Percentiles rank a stretch among this genome's conserved stretches.
phyloP scores from a whole-genome alignment of 2,113 vertebrate species.

The Clinocottus analis region DNA sequence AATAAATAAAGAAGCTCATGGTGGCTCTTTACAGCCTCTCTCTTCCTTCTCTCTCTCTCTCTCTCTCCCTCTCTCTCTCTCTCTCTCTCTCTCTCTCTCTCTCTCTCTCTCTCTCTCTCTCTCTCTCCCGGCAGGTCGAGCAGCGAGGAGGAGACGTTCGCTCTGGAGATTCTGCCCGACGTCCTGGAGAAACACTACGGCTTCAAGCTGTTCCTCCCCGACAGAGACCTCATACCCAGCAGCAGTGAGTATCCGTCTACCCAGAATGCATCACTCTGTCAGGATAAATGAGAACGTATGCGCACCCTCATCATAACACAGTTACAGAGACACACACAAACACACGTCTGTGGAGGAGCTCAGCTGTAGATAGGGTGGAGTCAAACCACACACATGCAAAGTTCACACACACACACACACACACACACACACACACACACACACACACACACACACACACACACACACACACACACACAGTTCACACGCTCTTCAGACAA shows the following conservation, averaged over 20 bases:
- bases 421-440: conserved; percentile 27
- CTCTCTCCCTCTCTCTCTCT: too few species aligned
- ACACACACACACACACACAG: not conserved
- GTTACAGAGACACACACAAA: conserved; percentile 25
- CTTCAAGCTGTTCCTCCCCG: conserved; percentile 97
- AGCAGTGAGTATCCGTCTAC: conserved; percentile 89
- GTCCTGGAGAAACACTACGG: conserved; percentile 99
- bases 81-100: too few species aligned
- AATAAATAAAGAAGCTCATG: too few species aligned
- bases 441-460: not conserved
- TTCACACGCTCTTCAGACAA: not conserved
- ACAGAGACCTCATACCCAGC: conserved; percentile 98
- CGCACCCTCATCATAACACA: conserved; percentile 47
- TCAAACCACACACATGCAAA: not conserved
- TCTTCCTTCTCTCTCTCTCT: too few species aligned
- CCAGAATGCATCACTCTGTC: conserved; percentile 63
- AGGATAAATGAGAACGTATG: conserved; percentile 56
- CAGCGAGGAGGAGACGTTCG: conserved; percentile 97
- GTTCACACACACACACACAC: conserved; percentile 9
- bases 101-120: too few species aligned
- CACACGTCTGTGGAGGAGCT: conserved; percentile 14
- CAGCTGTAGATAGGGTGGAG: not conserved
- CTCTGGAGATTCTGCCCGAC: conserved; percentile 96
- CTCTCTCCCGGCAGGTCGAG: conserved; percentile 82
- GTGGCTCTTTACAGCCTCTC: too few species aligned